phyloP scores from a whole-genome alignment of 2,113 vertebrate species.

The Actenoides hombroni region DNA sequence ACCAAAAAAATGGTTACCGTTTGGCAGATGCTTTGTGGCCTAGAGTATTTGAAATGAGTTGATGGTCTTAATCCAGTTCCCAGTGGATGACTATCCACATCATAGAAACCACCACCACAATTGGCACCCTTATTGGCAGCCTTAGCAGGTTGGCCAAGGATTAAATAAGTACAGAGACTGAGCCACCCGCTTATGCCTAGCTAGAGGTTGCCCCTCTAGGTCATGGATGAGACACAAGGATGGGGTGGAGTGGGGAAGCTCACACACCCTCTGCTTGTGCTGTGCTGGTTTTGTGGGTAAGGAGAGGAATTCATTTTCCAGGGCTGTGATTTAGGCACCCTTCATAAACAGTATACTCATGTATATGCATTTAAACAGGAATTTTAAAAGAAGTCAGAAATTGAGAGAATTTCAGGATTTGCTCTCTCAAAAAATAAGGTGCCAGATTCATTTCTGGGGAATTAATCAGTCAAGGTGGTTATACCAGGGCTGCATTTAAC shows the following conservation, averaged over 20 bases:
- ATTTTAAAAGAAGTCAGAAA: neutral
- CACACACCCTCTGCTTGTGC: slow-evolving; percentile 59
- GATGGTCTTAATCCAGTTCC: slow-evolving; percentile 69
- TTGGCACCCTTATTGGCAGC: slow-evolving; percentile 62
- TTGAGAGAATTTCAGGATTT: neutral
- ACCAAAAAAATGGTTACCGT: slow-evolving; percentile 50
- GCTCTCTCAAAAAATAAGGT: neutral
- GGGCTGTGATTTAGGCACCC: slow-evolving; percentile 14
- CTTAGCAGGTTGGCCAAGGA: slow-evolving; percentile 58
- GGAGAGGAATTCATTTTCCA: slow-evolving; percentile 38
- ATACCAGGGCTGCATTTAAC: neutral
- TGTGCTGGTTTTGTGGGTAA: slow-evolving; percentile 58
- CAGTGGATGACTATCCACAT: slow-evolving; percentile 66
- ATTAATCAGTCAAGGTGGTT: neutral
- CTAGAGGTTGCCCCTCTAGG: slow-evolving; percentile 63
- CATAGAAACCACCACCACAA: slow-evolving; percentile 72
- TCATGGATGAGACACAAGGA: slow-evolving; percentile 49
- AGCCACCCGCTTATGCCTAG: slow-evolving; percentile 50
- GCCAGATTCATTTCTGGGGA: neutral
- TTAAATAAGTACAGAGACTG: slow-evolving; percentile 59
- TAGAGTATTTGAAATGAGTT: slow-evolving; percentile 60
- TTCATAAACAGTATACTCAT: neutral
- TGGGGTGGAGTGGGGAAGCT: slow-evolving; percentile 49
- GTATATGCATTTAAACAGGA: neutral
- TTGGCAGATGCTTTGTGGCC: slow-evolving; percentile 69